Evolutionary conservation across 2,797 vertebrate species (phyloP), one percentile per base, ranked within the genome.

Genomic region (Tamandua tetradactyla): DNA sequence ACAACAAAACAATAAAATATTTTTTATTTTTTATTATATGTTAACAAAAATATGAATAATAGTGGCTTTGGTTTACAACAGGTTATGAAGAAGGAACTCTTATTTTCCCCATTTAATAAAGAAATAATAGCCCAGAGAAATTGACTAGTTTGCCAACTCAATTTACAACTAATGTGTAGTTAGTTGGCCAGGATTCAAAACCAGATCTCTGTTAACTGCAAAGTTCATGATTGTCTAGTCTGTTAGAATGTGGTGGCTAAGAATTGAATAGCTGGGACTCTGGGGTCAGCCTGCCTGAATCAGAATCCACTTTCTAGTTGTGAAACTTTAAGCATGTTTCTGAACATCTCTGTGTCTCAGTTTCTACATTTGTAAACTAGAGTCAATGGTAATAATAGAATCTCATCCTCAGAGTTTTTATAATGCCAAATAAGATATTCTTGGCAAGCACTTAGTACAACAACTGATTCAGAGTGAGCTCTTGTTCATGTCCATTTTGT

Each of bases 191-290:
- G 25, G 14, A 66, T 68, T 68, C 47, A 9, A 47, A 68, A 17
- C 32, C 6, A 88, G 66, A 10, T 61, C 32, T 83, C 20, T 13
- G 18, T 25, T 10, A 49, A 27, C 10, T 22, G 2, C 4, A n/a
- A 59, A n/a, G 61, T 5, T 1, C 25, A 0, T n/a, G 32, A 23
- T 5, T 9, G 25, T 35, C 25, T 2, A 1, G 20, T 8, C 49
- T 14, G 9, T 42, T 6, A 40, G 44, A 30, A 81, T 9, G 4
- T 32, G 37, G 2, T 10, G 1, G n/a, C 25, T 42, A 37, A 68
- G 55, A 30, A 1, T 2, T 62, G 47, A 12, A 14, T 6, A 40
- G 27, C 7, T 7, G 12, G 27, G n/a, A 15, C 1, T 49, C 7
- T 13, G 52, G 40, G 25, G 12, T 52, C 22, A 20, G 22, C 23